Conservation (phyloP, 2,888 invertebrate genomes). For the Carcina quercana region DNA sequence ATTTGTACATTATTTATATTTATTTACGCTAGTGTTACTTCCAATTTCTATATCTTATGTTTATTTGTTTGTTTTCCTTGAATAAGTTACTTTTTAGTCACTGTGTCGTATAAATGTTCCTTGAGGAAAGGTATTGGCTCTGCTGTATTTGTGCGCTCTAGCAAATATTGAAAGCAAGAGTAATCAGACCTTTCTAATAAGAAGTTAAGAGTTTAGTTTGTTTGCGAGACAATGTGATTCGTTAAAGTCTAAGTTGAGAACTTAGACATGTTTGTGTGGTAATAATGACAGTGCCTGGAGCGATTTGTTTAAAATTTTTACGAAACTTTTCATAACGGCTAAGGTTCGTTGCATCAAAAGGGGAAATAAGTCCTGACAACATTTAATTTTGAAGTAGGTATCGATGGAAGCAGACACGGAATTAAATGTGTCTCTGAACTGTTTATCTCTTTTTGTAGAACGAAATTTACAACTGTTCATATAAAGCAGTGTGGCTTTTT, state of each 20-base stretch:
- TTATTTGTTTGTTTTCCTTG: slow-evolving; percentile 2
- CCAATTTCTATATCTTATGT: slow-evolving; percentile 27
- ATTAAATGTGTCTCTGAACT: too few species aligned
- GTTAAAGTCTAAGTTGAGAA: slow-evolving; percentile 34
- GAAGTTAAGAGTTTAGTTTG: slow-evolving; percentile 21
- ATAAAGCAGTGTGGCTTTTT: slow-evolving; percentile 60
- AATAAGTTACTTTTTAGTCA: slow-evolving; percentile 9
- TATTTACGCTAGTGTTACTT: slow-evolving; percentile 43
- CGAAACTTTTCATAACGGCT: too few species aligned
- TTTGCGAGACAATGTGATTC: slow-evolving; percentile 34
- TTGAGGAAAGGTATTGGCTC: slow-evolving; percentile 50
- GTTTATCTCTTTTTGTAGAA: slow-evolving; percentile 3
- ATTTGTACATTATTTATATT: slow-evolving; percentile 64
- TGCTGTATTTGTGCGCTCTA: slow-evolving; percentile 53
- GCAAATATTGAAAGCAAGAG: slow-evolving; percentile 65
- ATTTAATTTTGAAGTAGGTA: neutral
- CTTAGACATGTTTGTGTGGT: slow-evolving; percentile 30
- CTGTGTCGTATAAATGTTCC: slow-evolving; percentile 8
- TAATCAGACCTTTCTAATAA: slow-evolving; percentile 35
- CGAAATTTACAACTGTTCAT: slow-evolving; percentile 42
- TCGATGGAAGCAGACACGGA: too few species aligned
- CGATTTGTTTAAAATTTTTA: slow-evolving; percentile 53
- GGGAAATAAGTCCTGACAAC: too few species aligned
- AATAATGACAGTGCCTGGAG: slow-evolving; percentile 58
- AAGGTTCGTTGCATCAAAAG: neutral